Base-by-base conservation (phyloP, 2,888 invertebrate species). In the Meganola albula region DNA sequence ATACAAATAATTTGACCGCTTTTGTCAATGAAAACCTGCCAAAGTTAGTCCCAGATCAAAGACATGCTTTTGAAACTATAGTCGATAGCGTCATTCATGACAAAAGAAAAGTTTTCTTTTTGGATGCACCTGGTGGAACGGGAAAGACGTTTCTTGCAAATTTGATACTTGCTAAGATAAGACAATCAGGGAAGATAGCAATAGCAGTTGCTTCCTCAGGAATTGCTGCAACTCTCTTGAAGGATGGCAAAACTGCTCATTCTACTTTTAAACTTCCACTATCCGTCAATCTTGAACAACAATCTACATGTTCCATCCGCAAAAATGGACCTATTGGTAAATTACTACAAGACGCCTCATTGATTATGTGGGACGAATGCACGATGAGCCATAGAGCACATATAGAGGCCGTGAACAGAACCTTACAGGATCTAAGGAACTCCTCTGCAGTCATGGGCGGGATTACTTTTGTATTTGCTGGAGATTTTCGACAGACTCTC, bases 401-500 rank as follows among this genome's bases (percentile, higher is more conserved):
- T 12, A n/a, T 21, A 4, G 20, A 20, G 20, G 27, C 12, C 12
- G 21, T 21, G 10, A 7, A 28, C 11, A 20, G 20, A n/a, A 20
- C 20, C 8, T 20, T 20, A 20, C 7, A 20, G n/a, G 20, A 20
- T 20, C n/a, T 20, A 20, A 20, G 27, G 12, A 22, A 29, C 23
- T 10, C 23, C 24, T 22, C 10, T 10, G 24, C 14, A 10, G 7
- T n/a, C 24, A 24, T 24, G 24, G 51, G 58, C 40, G 53, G 53
- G 3, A 40, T 34, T 23, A 48, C 48, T 37, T 40, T 58, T 23
- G 27, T 57, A 27, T 41, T 57, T 27, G 40, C 58, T 35, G 52
- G 56, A 37, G 59, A 61, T 51, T 58, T 59, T 39, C 44, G 56
- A 11, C 56, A 57, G 37, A 57, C 45, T 31, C 43, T 58, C 12